These are phyloP conservation scores for Acipenser ruthenus DNA, from an alignment of 2,797 vertebrate species.

Conservation along the genomic window DNA sequence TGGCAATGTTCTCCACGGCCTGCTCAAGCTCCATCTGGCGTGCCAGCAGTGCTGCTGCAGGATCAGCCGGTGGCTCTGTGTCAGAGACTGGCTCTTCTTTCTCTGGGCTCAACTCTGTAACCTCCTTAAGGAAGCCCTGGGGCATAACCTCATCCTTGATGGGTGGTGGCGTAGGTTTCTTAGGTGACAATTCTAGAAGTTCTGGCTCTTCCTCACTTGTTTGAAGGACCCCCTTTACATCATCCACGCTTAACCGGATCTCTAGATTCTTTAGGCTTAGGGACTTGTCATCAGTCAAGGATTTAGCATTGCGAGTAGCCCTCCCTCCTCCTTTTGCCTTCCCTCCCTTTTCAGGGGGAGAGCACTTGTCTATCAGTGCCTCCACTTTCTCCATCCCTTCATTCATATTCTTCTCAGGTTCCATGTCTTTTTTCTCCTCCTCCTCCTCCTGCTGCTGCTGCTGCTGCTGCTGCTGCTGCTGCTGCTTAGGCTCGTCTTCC, in stretches of 20 bases:
- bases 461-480: constrained; percentile 25
- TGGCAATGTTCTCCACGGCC: constrained; percentile 93
- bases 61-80: constrained; percentile 57
- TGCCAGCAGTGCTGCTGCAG: constrained; percentile 71
- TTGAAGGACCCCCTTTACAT: constrained; percentile 64
- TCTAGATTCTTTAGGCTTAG: constrained; percentile 75
- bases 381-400: constrained; percentile 59
- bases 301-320: constrained; percentile 69
- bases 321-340: constrained; percentile 60
- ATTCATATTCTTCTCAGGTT: constrained; percentile 41
- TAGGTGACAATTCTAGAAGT: constrained; percentile 38
- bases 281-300: constrained; percentile 62
- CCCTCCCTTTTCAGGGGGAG: constrained; percentile 46
- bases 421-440: constrained; percentile 36
- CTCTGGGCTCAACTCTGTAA: constrained; percentile 44
- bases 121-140: constrained; percentile 45
- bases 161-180: constrained; percentile 59
- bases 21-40: constrained; percentile 89
- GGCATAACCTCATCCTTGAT: constrained; percentile 51
- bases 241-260: constrained; percentile 69
- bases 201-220: constrained; percentile 58
- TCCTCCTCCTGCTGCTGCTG: constrained; percentile 37
- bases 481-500: constrained; percentile 49
- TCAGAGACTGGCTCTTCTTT: constrained; percentile 60
- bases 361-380: constrained; percentile 45